These are phyloP conservation scores for Anoplopoma fimbria DNA, from an alignment of 2,113 vertebrate species.

Conservation along the genomic window DNA sequence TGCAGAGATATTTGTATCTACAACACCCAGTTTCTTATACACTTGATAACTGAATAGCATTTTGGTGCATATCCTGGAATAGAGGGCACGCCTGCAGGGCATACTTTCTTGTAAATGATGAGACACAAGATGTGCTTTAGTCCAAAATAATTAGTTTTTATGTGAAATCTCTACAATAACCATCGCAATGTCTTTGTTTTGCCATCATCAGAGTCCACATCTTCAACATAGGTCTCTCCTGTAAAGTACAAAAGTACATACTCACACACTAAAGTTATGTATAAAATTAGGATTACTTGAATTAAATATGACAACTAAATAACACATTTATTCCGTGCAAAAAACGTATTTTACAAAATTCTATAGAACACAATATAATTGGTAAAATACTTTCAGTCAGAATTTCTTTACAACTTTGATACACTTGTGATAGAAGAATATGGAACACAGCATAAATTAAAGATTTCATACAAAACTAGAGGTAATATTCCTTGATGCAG, in stretches of 20 bases:
- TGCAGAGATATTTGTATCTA: conserved; percentile 23
- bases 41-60: conserved; percentile 7
- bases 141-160: neutral
- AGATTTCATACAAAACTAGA: too few species aligned
- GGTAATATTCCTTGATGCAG: too few species aligned
- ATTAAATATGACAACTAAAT: neutral
- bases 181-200: neutral
- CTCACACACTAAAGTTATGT: neutral
- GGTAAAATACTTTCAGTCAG: neutral
- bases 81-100: neutral
- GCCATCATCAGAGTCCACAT: neutral
- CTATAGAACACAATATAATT: neutral
- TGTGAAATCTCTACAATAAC: neutral
- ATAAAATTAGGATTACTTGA: neutral
- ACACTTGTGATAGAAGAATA: neutral
- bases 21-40: conserved; percentile 4
- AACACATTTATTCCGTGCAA: neutral
- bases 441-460: too few species aligned
- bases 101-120: neutral
- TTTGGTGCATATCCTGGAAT: neutral
- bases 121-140: neutral
- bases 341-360: neutral
- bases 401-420: too few species aligned
- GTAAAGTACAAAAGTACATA: neutral
- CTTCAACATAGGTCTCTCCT: neutral